A percentile compares a stretch with the other conserved stretches of the same genome.
Conservation (phyloP, 2,113 vertebrate species). For the Lamprologus callipterus region DNA sequence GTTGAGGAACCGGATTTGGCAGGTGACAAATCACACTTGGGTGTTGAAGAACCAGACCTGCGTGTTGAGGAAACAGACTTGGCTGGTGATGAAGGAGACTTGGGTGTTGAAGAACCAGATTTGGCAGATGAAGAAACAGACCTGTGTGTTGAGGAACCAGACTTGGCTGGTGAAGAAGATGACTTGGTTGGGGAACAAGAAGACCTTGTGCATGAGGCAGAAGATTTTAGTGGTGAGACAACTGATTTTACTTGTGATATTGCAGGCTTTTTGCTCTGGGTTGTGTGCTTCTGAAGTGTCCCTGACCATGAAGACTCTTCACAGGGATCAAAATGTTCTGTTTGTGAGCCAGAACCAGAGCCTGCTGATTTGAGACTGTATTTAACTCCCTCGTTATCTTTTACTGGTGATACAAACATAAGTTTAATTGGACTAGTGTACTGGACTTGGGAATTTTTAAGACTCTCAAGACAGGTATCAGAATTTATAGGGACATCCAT, state of each 20-base stretch:
- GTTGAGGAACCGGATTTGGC: not conserved
- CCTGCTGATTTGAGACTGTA: slow-evolving; percentile 84
- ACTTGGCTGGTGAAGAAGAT: not conserved
- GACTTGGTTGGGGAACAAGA: not conserved
- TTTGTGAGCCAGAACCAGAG: slow-evolving; percentile 52
- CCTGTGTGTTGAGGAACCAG: not conserved
- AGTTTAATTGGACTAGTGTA: slow-evolving; percentile 92
- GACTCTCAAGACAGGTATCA: slow-evolving; percentile 1
- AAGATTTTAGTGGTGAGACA: not conserved
- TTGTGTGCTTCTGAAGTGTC: slow-evolving; percentile 19
- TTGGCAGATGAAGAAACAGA: not conserved
- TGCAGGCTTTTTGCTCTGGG: not conserved
- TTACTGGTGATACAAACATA: slow-evolving; percentile 90
- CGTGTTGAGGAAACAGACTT: not conserved
- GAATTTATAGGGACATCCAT: not conserved
- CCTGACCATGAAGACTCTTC: slow-evolving; percentile 65
- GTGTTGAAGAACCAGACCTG: not conserved
- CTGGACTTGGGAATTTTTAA: slow-evolving; percentile 26
- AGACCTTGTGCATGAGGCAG: not conserved
- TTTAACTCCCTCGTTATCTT: slow-evolving; percentile 80
- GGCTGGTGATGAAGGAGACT: not conserved
- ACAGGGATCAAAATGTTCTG: slow-evolving; percentile 67
- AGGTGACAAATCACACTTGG: not conserved
- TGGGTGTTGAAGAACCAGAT: not conserved
- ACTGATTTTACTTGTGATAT: not conserved